A percentile compares a stretch with the other conserved stretches of the same genome.
These are phyloP conservation scores for Anas georgica DNA, from an alignment of 2,797 vertebrate species.

Conservation along the genomic window DNA sequence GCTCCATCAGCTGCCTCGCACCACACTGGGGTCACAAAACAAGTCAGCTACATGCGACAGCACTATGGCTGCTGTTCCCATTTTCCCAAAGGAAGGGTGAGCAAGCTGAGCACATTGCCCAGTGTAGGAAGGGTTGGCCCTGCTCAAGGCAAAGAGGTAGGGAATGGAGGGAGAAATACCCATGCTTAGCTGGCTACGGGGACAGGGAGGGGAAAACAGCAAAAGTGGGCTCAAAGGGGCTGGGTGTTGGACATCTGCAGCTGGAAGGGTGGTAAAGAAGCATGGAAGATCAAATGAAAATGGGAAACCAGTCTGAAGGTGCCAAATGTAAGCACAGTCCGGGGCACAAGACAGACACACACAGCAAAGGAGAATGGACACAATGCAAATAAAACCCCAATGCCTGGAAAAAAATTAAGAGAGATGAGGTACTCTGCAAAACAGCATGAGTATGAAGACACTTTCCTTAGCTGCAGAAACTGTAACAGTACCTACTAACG, in stretches of 20 bases:
- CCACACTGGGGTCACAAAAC: not conserved
- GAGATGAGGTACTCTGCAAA: not conserved
- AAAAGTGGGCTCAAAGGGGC: not conserved
- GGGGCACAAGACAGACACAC: not conserved
- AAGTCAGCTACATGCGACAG: not conserved
- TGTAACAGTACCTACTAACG: not conserved
- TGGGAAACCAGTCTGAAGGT: not conserved
- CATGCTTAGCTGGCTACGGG: not conserved
- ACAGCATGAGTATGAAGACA: not conserved
- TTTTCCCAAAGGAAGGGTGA: not conserved
- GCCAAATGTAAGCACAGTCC: not conserved
- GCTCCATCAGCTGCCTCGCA: not conserved
- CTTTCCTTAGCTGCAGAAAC: constrained; percentile 14
- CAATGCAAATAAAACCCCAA: not conserved
- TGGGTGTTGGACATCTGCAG: not conserved
- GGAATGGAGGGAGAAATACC: not conserved
- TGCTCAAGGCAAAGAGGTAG: not conserved
- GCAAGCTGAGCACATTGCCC: not conserved
- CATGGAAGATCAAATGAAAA: not conserved
- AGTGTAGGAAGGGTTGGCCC: not conserved
- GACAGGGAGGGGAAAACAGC: not conserved
- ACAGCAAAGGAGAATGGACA: not conserved
- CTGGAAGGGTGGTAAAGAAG: not conserved
- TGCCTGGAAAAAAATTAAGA: not conserved
- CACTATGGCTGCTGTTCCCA: not conserved